Percentiles rank a stretch among this genome's conserved stretches.
Conservation (phyloP, 2,797 vertebrate species). For the Gymnodraco acuticeps region DNA sequence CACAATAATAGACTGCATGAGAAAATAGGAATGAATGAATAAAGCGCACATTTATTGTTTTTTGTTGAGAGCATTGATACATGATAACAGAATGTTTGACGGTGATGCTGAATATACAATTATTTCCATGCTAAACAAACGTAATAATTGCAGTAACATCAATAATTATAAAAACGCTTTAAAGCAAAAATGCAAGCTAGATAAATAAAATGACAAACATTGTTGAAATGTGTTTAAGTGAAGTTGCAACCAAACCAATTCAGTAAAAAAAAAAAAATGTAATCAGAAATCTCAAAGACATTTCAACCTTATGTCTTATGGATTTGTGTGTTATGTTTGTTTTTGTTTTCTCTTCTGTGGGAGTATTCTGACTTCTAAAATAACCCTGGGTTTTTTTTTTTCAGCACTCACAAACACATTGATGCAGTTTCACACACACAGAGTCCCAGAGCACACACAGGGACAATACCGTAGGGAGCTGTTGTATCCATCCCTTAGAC, state of each 20-base stretch:
- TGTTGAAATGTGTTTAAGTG: not conserved
- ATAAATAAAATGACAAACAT: not conserved
- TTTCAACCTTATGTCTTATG: not conserved
- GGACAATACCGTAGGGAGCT: constrained; percentile 40
- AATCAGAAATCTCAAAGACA: not conserved
- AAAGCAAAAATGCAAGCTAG: not conserved
- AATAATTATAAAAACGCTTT: no score
- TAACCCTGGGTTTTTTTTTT: constrained; percentile 26
- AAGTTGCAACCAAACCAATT: not conserved
- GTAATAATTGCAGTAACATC: no score
- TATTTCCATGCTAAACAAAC: not conserved
- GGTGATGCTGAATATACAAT: not conserved
- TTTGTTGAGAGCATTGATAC: not conserved
- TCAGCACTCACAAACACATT: constrained; percentile 37
- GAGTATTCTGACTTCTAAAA: constrained; percentile 53
- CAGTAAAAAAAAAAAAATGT: not conserved
- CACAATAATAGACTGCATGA: not conserved
- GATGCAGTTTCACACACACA: constrained; percentile 1
- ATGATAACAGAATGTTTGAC: not conserved
- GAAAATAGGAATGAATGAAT: not conserved
- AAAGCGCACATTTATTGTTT: not conserved
- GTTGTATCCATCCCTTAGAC: constrained; percentile 22
- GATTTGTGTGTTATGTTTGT: constrained; percentile 9
- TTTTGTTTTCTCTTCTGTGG: constrained; percentile 34
- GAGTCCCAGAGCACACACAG: constrained; percentile 3